These are phyloP conservation scores for Drosophila teissieri DNA, from an alignment of 1,140 invertebrate genomes.

Conservation along the genomic window DNA sequence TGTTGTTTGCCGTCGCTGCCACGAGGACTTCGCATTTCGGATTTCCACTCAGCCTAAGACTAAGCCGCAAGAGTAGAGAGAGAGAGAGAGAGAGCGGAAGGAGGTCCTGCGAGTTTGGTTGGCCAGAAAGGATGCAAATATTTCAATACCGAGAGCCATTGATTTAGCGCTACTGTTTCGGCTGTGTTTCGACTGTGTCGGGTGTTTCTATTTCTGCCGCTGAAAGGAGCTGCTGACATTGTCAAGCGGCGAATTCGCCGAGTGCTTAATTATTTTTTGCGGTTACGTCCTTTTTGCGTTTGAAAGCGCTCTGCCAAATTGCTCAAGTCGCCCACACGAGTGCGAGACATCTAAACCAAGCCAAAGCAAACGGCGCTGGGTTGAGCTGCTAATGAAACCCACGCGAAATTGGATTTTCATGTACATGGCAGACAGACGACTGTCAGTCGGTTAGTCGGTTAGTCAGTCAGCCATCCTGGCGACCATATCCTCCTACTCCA, in stretches of 20 bases:
- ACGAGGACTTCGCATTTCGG: slow-evolving; percentile 28
- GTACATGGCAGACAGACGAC: slow-evolving; percentile 58
- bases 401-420: slow-evolving; percentile 80
- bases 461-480: slow-evolving; percentile 22
- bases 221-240: slow-evolving; percentile 57
- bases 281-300: slow-evolving; percentile 63
- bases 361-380: neutral
- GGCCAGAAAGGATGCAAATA: slow-evolving; percentile 38
- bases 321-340: slow-evolving; percentile 60
- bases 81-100: neutral
- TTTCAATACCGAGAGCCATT: slow-evolving; percentile 64
- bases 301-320: slow-evolving; percentile 31
- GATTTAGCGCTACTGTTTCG: slow-evolving; percentile 23
- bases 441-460: slow-evolving; percentile 13
- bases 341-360: slow-evolving; percentile 7
- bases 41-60: slow-evolving; percentile 65
- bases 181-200: slow-evolving; percentile 3
- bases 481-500: slow-evolving; percentile 3
- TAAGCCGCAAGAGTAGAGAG: neutral
- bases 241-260: slow-evolving; percentile 67
- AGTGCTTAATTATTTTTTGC: slow-evolving; percentile 82
- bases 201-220: slow-evolving; percentile 8
- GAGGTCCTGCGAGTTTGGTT: neutral
- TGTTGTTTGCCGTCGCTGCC: slow-evolving; percentile 48
- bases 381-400: slow-evolving; percentile 73